phyloP scores from a whole-genome alignment of 1,140 invertebrate genomes.

The Drosophila willistoni region DNA sequence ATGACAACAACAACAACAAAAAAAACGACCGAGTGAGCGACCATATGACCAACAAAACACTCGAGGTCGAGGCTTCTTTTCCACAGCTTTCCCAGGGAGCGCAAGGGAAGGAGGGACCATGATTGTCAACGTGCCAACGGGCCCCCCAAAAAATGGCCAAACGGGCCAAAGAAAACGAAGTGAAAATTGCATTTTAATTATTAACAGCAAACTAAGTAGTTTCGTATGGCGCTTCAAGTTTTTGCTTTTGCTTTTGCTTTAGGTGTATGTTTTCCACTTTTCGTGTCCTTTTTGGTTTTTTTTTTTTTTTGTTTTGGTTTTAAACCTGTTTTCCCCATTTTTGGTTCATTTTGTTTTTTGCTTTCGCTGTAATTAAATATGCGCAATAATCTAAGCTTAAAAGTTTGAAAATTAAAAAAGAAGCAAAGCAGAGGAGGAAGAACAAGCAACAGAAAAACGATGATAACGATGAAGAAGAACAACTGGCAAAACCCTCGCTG shows the following conservation, averaged over 20 bases:
- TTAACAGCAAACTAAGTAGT: slow-evolving; percentile 79
- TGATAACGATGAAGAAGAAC: slow-evolving; percentile 16
- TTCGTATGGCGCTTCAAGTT: slow-evolving; percentile 65
- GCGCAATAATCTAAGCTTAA: slow-evolving; percentile 80
- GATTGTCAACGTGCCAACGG: slow-evolving; percentile 23
- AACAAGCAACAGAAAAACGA: background rate
- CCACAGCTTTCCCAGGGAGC: slow-evolving; percentile 42
- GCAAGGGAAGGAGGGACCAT: slow-evolving; percentile 1
- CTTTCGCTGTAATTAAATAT: slow-evolving; percentile 68
- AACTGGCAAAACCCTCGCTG: slow-evolving; percentile 3
- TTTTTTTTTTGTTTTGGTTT: too few relatives aligned
- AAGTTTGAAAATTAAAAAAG: slow-evolving; percentile 72
- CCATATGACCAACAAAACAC: slow-evolving; percentile 2
- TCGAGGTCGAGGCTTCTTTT: slow-evolving; percentile 60
- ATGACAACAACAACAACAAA: background rate
- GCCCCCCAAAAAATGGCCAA: slow-evolving; percentile 22
- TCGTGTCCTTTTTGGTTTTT: too few relatives aligned
- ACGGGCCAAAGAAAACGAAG: slow-evolving; percentile 48
- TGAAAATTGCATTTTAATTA: slow-evolving; percentile 82
- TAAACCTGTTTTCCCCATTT: slow-evolving; percentile 17
- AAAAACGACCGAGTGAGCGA: background rate
- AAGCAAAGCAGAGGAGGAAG: slow-evolving; percentile 24
- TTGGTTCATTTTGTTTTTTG: slow-evolving; percentile 31
- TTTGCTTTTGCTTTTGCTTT: slow-evolving; percentile 34
- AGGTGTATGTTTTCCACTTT: slow-evolving; percentile 2